Conservation (phyloP, 2,113 vertebrate genomes). For the Tricholaema leucomelas region DNA sequence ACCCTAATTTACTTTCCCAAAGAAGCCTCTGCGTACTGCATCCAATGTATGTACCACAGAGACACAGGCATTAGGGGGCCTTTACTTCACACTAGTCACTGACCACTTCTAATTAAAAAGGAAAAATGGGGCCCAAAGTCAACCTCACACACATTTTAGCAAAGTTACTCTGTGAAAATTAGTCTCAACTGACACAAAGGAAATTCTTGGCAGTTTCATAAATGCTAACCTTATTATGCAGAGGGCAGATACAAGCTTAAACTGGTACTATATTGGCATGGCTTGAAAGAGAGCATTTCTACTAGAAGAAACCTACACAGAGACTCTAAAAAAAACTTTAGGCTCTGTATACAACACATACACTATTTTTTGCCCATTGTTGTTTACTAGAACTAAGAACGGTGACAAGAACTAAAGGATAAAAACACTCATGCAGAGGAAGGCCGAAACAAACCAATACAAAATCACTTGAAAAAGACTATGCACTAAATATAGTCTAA, state of each 20-base stretch:
- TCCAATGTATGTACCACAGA: neutral
- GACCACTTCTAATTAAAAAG: neutral
- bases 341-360: neutral
- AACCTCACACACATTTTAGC: neutral
- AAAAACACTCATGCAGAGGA: neutral
- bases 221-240: neutral
- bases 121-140: neutral
- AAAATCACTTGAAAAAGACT: neutral
- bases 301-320: neutral
- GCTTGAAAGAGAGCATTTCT: neutral
- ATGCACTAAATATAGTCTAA: neutral
- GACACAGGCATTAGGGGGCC: neutral
- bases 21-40: neutral
- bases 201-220: neutral
- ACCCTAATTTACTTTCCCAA: neutral
- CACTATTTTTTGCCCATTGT: neutral
- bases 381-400: neutral
- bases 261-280: neutral
- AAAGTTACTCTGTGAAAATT: neutral
- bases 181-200: neutral
- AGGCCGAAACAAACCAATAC: neutral
- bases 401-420: neutral
- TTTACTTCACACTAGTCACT: neutral
- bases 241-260: neutral
- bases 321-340: neutral